Evolutionary conservation across 2,888 invertebrate genomes (phyloP).

Genomic region (Eumacrocentrus americanus): DNA sequence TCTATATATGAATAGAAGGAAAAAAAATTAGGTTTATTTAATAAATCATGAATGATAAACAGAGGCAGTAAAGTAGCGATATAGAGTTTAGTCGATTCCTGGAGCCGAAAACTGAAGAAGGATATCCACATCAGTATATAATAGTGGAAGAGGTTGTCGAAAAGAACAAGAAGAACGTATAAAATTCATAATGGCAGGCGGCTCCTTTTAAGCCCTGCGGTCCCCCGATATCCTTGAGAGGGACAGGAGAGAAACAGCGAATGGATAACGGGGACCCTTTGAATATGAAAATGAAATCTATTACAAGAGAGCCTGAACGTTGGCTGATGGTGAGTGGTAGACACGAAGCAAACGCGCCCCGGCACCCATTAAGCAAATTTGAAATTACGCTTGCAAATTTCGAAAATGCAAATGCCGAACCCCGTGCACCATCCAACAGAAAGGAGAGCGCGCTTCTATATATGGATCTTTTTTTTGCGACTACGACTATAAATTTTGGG

Average conservation of each 20-base stretch:
- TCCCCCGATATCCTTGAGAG: conserved; percentile 27
- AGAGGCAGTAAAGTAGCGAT: conserved; percentile 11
- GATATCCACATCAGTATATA: no score
- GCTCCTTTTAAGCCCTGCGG: conserved; percentile 35
- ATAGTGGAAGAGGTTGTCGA: conserved; percentile 25
- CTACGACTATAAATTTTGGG: conserved; percentile 55
- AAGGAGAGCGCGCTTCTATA: not conserved
- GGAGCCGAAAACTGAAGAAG: conserved; percentile 3
- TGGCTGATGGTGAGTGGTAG: not conserved
- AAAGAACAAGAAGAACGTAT: conserved; percentile 39
- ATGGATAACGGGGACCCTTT: conserved; percentile 25
- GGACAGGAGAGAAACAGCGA: conserved; percentile 6
- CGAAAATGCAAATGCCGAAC: conserved; percentile 51
- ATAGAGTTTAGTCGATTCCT: not conserved
- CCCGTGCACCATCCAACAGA: conserved; percentile 10
- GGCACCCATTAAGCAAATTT: conserved; percentile 43
- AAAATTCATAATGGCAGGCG: conserved; percentile 50
- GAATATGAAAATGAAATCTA: conserved; percentile 53
- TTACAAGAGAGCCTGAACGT: conserved; percentile 34
- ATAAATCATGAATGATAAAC: conserved; percentile 15
- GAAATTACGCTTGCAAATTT: conserved; percentile 58
- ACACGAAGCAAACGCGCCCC: conserved; percentile 19
- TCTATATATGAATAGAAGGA: no score
- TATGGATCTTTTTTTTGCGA: conserved; percentile 39
- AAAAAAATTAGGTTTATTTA: not conserved